phyloP scores from a whole-genome alignment of 2,797 vertebrate genomes.

The Sus cebifrons region DNA sequence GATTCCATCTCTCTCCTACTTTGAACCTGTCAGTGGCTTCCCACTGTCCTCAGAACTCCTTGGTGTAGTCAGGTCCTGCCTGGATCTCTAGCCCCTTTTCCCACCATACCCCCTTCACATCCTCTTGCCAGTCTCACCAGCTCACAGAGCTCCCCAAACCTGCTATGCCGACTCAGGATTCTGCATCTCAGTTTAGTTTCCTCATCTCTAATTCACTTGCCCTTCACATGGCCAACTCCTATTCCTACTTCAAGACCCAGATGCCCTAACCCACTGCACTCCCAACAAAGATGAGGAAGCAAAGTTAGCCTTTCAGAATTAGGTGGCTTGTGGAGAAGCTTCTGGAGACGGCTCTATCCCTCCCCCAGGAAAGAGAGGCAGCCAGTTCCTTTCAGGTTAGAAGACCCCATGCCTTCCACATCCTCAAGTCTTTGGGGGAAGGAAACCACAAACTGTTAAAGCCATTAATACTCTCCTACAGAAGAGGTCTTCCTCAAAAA shows the following conservation, averaged over 20 bases:
- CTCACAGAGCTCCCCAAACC: background rate
- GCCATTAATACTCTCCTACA: background rate
- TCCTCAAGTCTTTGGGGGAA: background rate
- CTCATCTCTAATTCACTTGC: background rate
- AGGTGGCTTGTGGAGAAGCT: background rate
- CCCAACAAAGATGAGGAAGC: background rate
- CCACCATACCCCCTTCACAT: background rate
- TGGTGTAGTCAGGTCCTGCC: background rate
- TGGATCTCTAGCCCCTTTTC: background rate
- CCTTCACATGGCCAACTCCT: background rate
- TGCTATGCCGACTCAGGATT: background rate
- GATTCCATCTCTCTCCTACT: background rate
- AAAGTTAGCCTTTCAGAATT: background rate
- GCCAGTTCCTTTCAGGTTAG: background rate
- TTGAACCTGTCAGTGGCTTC: background rate
- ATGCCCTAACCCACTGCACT: background rate
- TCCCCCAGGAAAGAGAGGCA: background rate
- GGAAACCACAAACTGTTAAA: background rate
- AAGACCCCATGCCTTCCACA: background rate
- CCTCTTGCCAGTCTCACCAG: too few species aligned
- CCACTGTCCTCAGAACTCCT: background rate
- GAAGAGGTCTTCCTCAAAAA: background rate
- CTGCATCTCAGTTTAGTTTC: background rate
- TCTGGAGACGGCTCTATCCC: background rate
- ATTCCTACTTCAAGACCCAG: conserved; percentile 27